Conservation (phyloP, 1,140 invertebrate species). For the Chrysomallon squamiferum region DNA sequence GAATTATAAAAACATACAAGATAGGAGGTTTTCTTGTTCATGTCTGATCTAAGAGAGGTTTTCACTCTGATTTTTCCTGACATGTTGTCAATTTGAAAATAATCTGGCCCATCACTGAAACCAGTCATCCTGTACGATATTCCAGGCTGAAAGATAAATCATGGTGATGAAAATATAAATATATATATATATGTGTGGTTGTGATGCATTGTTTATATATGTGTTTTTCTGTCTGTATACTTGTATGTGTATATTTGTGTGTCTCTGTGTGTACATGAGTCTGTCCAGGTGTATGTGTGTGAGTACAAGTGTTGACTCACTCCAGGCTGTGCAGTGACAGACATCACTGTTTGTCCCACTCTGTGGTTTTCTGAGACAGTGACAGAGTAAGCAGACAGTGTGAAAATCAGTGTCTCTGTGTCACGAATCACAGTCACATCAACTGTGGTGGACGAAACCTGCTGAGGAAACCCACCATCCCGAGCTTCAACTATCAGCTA, state of each 20-base stretch:
- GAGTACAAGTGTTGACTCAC: too few species aligned
- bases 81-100: constrained; percentile 47
- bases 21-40: constrained; percentile 26
- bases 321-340: constrained; percentile 25
- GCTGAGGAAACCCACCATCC: constrained; percentile 38
- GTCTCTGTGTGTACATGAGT: background rate
- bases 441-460: constrained; percentile 21
- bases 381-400: constrained; percentile 19
- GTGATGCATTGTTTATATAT: too few species aligned
- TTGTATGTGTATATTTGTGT: background rate
- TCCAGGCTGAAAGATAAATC: constrained; percentile 27
- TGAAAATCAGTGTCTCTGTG: constrained; percentile 33
- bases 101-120: constrained; percentile 39
- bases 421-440: constrained; percentile 31
- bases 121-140: constrained; percentile 42
- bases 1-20: constrained; percentile 21
- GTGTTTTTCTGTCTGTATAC: too few species aligned
- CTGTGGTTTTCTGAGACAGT: constrained; percentile 38
- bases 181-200: too few species aligned
- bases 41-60: constrained; percentile 30
- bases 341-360: constrained; percentile 13
- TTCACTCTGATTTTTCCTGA: constrained; percentile 36
- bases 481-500: constrained; percentile 41
- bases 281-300: too few species aligned
- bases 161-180: too few species aligned